A percentile compares a stretch with the other conserved stretches of the same genome.
phyloP scores from a whole-genome alignment of 2,113 vertebrate species.

The Sceloporus undulatus region DNA sequence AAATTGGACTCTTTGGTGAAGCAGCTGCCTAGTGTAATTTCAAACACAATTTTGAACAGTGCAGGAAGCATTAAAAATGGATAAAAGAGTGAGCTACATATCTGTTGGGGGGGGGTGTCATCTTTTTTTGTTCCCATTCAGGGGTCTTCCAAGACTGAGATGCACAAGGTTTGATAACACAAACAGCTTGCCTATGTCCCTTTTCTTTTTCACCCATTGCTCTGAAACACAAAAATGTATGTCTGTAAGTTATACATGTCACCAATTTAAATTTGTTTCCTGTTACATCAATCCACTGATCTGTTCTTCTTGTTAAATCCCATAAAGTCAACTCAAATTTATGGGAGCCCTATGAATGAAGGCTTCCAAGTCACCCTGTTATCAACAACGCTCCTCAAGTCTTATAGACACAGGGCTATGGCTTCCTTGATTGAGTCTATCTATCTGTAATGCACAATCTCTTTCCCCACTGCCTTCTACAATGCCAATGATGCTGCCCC shows the following conservation, averaged over 20 bases:
- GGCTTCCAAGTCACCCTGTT: not conserved
- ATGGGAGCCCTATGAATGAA: too few relatives aligned
- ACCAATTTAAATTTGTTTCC: conserved; percentile 10
- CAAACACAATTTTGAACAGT: conserved; percentile 58
- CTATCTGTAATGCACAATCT: too few relatives aligned
- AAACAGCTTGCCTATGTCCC: not conserved
- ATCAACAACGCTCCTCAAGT: not conserved
- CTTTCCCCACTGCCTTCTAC: too few relatives aligned
- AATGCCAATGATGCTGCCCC: too few relatives aligned
- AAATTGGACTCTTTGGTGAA: conserved; percentile 62
- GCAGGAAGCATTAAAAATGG: not conserved
- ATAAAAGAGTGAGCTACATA: not conserved
- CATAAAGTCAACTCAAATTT: too few relatives aligned
- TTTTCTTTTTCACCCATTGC: not conserved
- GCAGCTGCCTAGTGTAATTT: conserved; percentile 59
- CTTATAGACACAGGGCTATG: too few relatives aligned
- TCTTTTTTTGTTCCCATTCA: not conserved
- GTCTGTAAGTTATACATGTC: not conserved
- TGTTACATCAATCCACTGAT: not conserved
- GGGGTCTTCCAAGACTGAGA: not conserved
- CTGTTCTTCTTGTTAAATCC: too few relatives aligned
- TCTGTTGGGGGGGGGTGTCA: too few relatives aligned
- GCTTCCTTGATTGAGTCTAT: too few relatives aligned
- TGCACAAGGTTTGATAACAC: not conserved
- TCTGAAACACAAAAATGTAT: not conserved